phyloP scores from a whole-genome alignment of 2,888 invertebrate genomes.

The Phaonia tiefii region DNA sequence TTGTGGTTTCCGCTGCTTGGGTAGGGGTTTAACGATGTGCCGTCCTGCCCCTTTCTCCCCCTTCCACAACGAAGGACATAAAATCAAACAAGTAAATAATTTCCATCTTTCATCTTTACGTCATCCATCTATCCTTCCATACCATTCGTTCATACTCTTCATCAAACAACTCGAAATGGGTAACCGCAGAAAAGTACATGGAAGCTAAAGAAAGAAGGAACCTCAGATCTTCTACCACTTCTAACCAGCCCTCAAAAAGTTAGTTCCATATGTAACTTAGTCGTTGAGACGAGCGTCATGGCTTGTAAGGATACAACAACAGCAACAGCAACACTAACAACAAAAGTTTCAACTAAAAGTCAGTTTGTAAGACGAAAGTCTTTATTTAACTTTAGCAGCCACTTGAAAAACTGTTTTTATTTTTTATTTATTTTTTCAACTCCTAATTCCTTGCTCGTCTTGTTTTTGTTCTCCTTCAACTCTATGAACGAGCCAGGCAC shows the following conservation, averaged over 20 bases:
- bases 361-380: constrained; percentile 60
- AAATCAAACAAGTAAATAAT: constrained; percentile 46
- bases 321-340: constrained; percentile 26
- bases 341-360: constrained; percentile 57
- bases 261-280: neutral
- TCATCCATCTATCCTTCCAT: no score
- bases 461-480: constrained; percentile 27
- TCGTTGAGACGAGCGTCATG: neutral
- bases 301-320: constrained; percentile 30
- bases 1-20: constrained; percentile 62
- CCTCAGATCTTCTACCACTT: constrained; percentile 51
- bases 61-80: neutral
- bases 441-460: constrained; percentile 40
- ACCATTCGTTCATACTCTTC: constrained; percentile 37
- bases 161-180: constrained; percentile 51
- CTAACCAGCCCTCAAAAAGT: constrained; percentile 35
- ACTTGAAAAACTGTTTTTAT: constrained; percentile 64
- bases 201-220: constrained; percentile 52
- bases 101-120: constrained; percentile 45
- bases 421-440: constrained; percentile 43
- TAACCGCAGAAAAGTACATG: constrained; percentile 46
- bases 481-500: constrained; percentile 41
- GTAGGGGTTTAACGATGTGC: no score
- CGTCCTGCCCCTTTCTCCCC: neutral
- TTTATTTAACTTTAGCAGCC: constrained; percentile 65